phyloP scores from a whole-genome alignment of 1,140 invertebrate species.

The Bombus vancouverensis region DNA sequence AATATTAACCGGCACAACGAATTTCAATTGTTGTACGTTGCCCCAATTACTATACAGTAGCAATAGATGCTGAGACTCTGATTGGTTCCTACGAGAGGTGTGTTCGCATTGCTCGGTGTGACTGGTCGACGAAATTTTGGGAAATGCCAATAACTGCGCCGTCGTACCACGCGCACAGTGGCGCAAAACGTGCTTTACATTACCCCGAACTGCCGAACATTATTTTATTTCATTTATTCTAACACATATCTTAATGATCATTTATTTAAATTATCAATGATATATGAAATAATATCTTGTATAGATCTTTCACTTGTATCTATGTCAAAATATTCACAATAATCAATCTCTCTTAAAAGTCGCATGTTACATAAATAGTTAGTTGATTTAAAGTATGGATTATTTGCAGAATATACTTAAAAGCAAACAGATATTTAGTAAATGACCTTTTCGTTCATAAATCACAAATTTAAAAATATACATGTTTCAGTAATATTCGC shows the following conservation, averaged over 20 bases:
- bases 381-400: not conserved
- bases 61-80: constrained; percentile 15
- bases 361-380: constrained; percentile 6
- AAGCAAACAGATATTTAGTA: not conserved
- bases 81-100: constrained; percentile 56
- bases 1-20: constrained; percentile 52
- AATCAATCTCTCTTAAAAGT: not conserved
- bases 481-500: not conserved
- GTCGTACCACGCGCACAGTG: constrained; percentile 36
- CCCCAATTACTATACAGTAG: constrained; percentile 54
- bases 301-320: not conserved
- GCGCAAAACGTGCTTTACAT: constrained; percentile 36
- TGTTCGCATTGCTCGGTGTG: constrained; percentile 8
- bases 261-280: not conserved
- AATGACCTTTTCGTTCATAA: not conserved
- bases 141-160: constrained; percentile 56
- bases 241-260: not conserved
- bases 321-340: not conserved
- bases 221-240: not conserved
- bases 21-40: constrained; percentile 64
- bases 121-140: constrained; percentile 36
- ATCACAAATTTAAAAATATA: not conserved
- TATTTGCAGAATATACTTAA: not conserved
- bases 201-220: not conserved
- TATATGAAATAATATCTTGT: no score